Evolutionary conservation across 64 coral and sea anemone genomes (phyloP).

Genomic region (Anthopleura sola): DNA sequence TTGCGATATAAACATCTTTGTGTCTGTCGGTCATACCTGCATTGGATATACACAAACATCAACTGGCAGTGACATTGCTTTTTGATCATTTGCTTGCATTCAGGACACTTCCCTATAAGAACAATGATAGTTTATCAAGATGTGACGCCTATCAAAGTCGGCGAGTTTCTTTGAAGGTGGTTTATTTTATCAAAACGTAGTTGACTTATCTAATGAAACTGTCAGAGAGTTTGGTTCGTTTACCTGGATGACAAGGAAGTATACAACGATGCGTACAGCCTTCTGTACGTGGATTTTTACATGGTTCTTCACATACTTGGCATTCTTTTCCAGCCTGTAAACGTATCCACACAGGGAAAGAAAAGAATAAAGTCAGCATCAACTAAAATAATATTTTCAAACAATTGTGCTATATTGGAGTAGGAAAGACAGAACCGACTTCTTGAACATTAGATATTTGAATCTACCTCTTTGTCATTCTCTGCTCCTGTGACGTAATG

Average conservation of each 20-base stretch:
- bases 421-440: no score
- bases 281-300: conserved; percentile 57
- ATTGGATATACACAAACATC: conserved; percentile 78
- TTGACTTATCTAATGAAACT: no score
- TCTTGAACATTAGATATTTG: no score
- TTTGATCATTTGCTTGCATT: conserved; percentile 81
- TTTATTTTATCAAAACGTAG: background rate
- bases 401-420: background rate
- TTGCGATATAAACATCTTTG: background rate
- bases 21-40: conserved; percentile 44
- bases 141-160: background rate
- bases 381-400: background rate
- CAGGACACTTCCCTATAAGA: conserved; percentile 55
- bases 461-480: conserved; percentile 49
- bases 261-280: conserved; percentile 74
- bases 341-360: background rate
- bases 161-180: background rate
- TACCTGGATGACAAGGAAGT: conserved; percentile 77
- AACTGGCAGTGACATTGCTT: conserved; percentile 67
- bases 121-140: background rate
- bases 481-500: conserved; percentile 54
- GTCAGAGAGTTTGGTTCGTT: no score
- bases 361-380: no score
- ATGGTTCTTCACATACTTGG: conserved; percentile 71
- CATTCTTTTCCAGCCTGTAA: conserved; percentile 77